Evolutionary conservation across 1,140 invertebrate species (phyloP), one percentile per base, ranked within the genome.

Genomic region (Periplaneta americana): DNA sequence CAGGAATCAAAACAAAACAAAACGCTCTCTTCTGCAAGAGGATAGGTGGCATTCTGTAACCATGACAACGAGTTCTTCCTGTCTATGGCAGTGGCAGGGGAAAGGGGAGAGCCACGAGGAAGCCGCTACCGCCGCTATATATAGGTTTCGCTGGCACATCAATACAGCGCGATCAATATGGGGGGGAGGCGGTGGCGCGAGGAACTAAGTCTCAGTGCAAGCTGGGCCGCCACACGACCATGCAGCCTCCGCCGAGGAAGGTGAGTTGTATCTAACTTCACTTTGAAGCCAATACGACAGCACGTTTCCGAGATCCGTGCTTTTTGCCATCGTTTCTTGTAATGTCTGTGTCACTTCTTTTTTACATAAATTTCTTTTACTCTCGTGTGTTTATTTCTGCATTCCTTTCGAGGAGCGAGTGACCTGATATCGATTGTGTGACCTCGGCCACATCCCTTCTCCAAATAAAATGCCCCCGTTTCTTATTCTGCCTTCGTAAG

Each of bases 191-290:
- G 75, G 75, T 37, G 34, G 34, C 75, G 75, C 75, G 15, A 5
- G 75, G 31, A 34, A 37, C 34, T 37, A 34, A 34, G n/a, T 32
- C 28, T 17, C 75, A 34, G 75, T n/a, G 75, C 34, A 22, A 77
- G n/a, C 78, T 34, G 78, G 48, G 48, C 48, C 48, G 22, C 48
- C 48, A 66, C 48, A 28, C 22, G 32, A 79, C 22, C 78, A 79
- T 79, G 78, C 78, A 79, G 78, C 78, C 78, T 22, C 78, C 78
- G 78, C 78, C 78, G 78, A 39, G 78, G 78, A 79, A 79, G 78
- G 78, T 79, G 39, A 77, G 75, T 77, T n/a, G 31, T 28, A 22
- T 34, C 31, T 77, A 22, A 66, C 57, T n/a, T 66, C 57, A 17
- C 57, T 66, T n/a, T n/a, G n/a, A n/a, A n/a, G n/a, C n/a, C n/a